A percentile compares a stretch with the other conserved stretches of the same genome.
Evolutionary conservation across 2,888 invertebrate genomes (phyloP).

Genomic region (Drosophila seclusa): DNA sequence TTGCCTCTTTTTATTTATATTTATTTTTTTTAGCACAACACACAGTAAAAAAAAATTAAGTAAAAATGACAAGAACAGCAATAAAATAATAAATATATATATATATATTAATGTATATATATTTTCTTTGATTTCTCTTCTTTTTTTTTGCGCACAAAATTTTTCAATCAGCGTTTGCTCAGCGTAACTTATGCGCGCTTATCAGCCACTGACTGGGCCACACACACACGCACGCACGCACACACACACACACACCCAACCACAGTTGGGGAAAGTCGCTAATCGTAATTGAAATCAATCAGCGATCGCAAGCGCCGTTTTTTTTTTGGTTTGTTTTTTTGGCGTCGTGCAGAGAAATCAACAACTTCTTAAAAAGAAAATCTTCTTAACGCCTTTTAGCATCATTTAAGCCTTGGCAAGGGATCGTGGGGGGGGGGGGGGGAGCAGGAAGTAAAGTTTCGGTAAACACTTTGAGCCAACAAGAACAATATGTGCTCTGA

Average conservation of each 20-base stretch:
- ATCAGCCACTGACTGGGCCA: constrained; percentile 45
- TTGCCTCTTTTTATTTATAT: constrained; percentile 14
- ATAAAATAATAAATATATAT: constrained; percentile 28
- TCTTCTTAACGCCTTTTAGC: background rate
- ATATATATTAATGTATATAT: constrained; percentile 20
- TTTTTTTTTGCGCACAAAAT: constrained; percentile 9
- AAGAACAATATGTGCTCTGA: background rate
- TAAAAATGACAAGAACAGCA: constrained; percentile 43
- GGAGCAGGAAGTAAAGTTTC: background rate
- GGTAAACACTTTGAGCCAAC: background rate
- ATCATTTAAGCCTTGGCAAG: background rate
- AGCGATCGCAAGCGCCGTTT: constrained; percentile 32
- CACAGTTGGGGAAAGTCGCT: constrained; percentile 8
- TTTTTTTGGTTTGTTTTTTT: background rate
- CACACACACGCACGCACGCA: constrained; percentile 18
- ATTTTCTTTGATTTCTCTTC: background rate
- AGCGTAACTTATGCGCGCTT: constrained; percentile 60
- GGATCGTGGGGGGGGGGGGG: background rate
- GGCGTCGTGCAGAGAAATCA: background rate
- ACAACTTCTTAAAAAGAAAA: background rate
- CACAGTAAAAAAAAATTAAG: constrained; percentile 41
- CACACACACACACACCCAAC: constrained; percentile 11
- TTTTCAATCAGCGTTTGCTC: constrained; percentile 53
- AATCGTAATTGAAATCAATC: constrained; percentile 42
- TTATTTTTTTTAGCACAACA: constrained; percentile 19